Percentiles rank a stretch among this genome's conserved stretches.
These are phyloP conservation scores for Amiota minor DNA, from an alignment of 2,888 invertebrate species.

Conservation along the genomic window DNA sequence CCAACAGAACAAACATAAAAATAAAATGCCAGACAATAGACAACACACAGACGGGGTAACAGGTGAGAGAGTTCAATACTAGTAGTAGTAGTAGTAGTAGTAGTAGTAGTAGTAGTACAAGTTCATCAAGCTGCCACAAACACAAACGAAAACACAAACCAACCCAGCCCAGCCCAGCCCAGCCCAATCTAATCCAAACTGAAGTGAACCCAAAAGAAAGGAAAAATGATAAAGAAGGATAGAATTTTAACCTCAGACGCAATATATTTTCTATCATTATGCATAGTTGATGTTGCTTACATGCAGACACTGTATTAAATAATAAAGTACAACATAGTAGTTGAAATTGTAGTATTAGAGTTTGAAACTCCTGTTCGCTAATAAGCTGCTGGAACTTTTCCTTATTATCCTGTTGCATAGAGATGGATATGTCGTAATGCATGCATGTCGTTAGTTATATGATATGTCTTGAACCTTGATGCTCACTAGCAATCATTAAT, in stretches of 20 bases:
- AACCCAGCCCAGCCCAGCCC: not conserved
- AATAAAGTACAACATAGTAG: conserved; percentile 27
- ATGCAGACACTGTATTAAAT: conserved; percentile 26
- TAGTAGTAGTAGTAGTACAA: not conserved
- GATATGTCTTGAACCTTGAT: too few species aligned
- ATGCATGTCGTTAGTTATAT: too few species aligned
- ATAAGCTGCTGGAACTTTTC: conserved; percentile 22
- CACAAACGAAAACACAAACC: not conserved
- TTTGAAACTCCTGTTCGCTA: conserved; percentile 4
- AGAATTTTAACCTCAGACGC: conserved; percentile 31
- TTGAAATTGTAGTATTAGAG: not conserved
- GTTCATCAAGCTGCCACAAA: not conserved
- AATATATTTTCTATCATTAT: conserved; percentile 22
- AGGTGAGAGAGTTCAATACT: conserved; percentile 34
- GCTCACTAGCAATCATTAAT: conserved; percentile 43
- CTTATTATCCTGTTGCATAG: conserved; percentile 53
- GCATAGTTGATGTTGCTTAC: not conserved
- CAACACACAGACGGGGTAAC: not conserved
- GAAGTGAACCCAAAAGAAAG: too few species aligned
- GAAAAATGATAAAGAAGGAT: not conserved
- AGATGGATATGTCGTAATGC: too few species aligned
- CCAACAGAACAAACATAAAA: conserved; percentile 7
- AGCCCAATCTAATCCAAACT: not conserved
- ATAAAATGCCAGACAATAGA: not conserved
- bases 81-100: too few species aligned